Evolutionary conservation across 1,140 invertebrate species (phyloP).

Genomic region (Asobara japonica): DNA sequence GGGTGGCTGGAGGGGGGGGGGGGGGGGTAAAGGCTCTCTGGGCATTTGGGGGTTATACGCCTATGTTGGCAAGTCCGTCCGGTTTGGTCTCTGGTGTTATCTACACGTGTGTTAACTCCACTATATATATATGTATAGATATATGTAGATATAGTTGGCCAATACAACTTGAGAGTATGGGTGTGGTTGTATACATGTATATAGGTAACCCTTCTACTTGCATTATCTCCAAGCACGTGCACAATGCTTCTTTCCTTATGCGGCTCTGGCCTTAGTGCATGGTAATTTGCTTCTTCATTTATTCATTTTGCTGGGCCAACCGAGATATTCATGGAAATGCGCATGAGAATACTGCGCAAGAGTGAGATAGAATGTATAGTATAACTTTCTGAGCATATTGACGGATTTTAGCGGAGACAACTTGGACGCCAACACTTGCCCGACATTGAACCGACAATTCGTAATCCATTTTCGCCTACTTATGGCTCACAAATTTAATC

Average conservation of each 20-base stretch:
- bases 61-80: conserved; percentile 39
- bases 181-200: background rate
- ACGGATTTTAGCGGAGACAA: too few relatives aligned
- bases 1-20: conserved; percentile 40
- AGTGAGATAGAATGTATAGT: background rate
- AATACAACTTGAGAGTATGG: conserved; percentile 6
- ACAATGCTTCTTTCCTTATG: conserved; percentile 7
- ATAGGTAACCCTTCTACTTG: conserved; percentile 10
- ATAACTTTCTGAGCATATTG: too few relatives aligned
- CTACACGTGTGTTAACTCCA: conserved; percentile 8
- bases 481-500: too few relatives aligned
- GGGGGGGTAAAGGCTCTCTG: conserved; percentile 1
- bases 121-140: background rate
- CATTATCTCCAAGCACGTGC: conserved; percentile 35
- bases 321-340: background rate
- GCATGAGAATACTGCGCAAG: background rate
- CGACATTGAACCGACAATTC: too few relatives aligned
- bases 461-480: too few relatives aligned
- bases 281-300: conserved; percentile 31
- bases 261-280: conserved; percentile 24
- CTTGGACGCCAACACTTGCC: too few relatives aligned
- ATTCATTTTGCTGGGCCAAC: background rate
- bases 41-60: conserved; percentile 47
- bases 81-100: conserved; percentile 25
- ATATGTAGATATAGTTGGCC: too few relatives aligned